A percentile compares a stretch with the other conserved stretches of the same genome.
Conservation (phyloP, 1,140 invertebrate species). For the Drosophila ambigua region DNA sequence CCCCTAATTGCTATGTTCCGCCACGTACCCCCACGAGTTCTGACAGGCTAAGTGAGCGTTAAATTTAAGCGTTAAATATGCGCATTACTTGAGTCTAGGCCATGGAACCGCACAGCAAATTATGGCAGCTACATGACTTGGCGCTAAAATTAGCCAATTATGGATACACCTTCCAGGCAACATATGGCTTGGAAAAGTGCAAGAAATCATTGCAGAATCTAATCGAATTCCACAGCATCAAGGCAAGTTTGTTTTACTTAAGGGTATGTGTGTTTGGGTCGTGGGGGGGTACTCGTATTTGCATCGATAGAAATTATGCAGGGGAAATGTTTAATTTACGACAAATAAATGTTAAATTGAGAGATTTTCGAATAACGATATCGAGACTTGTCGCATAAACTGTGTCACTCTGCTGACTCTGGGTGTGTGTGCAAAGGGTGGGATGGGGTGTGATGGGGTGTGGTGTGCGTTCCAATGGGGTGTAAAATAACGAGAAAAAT, state of each 20-base stretch:
- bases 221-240: conserved; percentile 18
- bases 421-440: background rate
- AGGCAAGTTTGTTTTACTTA: background rate
- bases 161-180: conserved; percentile 11
- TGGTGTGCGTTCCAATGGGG: conserved; percentile 60
- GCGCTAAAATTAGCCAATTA: conserved; percentile 65
- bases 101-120: conserved; percentile 41
- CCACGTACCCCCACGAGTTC: conserved; percentile 2
- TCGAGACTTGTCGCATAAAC: conserved; percentile 51
- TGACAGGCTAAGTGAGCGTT: conserved; percentile 52
- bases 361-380: conserved; percentile 78
- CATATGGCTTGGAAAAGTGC: conserved; percentile 34
- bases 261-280: too few relatives aligned
- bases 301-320: conserved; percentile 54
- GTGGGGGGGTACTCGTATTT: conserved; percentile 2
- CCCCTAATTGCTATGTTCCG: conserved; percentile 16
- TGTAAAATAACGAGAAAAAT: conserved; percentile 78
- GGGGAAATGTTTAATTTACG: conserved; percentile 73
- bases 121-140: conserved; percentile 69
- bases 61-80: conserved; percentile 55
- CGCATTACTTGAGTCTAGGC: conserved; percentile 15
- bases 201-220: background rate
- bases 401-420: conserved; percentile 41
- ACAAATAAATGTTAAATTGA: conserved; percentile 82
- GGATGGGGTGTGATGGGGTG: background rate